Conservation (phyloP, 1,140 invertebrate species). For the Monochamus saltuarius region DNA sequence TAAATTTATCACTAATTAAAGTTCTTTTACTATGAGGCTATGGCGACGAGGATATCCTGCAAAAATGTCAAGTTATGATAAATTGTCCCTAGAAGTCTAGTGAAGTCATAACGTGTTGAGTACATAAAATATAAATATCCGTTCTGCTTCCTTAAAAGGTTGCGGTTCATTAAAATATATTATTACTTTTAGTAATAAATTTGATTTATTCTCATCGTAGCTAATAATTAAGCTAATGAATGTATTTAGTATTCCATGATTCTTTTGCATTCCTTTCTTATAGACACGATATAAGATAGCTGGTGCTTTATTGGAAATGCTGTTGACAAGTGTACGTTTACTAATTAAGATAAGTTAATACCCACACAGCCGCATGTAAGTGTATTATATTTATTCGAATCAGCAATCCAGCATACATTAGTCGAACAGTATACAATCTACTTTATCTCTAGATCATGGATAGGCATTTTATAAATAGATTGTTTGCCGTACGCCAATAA, state of each 20-base stretch:
- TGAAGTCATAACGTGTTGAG: too few species aligned
- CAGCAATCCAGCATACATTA: too few species aligned
- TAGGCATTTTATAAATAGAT: too few species aligned
- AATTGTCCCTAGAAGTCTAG: too few species aligned
- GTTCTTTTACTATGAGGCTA: too few species aligned
- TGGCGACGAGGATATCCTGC: too few species aligned
- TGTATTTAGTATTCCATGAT: conserved; percentile 10
- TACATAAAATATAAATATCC: too few species aligned
- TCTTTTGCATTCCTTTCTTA: background rate
- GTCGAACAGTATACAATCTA: too few species aligned
- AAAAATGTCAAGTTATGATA: too few species aligned
- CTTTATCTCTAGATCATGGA: too few species aligned
- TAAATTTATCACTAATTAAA: too few species aligned
- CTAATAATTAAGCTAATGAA: conserved; percentile 1
- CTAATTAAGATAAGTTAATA: conserved; percentile 10
- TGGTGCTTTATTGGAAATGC: conserved; percentile 2
- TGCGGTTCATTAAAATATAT: conserved; percentile 7
- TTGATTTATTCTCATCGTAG: conserved; percentile 2
- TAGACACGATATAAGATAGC: conserved; percentile 2
- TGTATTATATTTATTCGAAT: background rate
- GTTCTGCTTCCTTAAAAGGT: background rate
- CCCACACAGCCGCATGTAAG: background rate
- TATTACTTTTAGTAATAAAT: background rate
- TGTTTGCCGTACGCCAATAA: too few species aligned
- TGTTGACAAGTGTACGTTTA: conserved; percentile 5